These are phyloP conservation scores for Pseudomyrmex sp. DNA, from an alignment of 1,140 invertebrate species.

Conservation along the genomic window DNA sequence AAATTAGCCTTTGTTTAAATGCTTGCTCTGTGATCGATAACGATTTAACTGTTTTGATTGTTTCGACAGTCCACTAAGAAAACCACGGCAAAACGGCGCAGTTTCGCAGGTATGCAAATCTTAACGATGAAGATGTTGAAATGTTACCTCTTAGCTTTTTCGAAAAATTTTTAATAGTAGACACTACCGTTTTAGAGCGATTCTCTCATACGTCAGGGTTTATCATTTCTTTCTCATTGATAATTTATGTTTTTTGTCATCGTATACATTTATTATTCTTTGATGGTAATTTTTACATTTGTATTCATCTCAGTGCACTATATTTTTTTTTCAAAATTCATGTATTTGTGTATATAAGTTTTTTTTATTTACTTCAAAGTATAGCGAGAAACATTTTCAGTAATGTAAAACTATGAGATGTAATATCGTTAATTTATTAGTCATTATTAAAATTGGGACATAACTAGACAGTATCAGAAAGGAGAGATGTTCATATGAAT, in stretches of 20 bases:
- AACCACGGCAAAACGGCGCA: slow-evolving; percentile 82
- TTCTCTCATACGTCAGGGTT: slow-evolving; percentile 55
- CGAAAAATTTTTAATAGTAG: slow-evolving; percentile 65
- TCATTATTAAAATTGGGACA: slow-evolving; percentile 30
- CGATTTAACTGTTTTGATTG: slow-evolving; percentile 80
- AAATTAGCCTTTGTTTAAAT: slow-evolving; percentile 63
- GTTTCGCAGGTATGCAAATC: slow-evolving; percentile 83
- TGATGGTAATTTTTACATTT: slow-evolving; percentile 60
- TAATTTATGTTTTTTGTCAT: slow-evolving; percentile 60
- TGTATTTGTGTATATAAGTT: slow-evolving; percentile 33
- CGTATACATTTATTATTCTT: slow-evolving; percentile 46
- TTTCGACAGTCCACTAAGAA: slow-evolving; percentile 83
- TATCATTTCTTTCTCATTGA: slow-evolving; percentile 56
- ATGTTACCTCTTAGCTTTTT: slow-evolving; percentile 62
- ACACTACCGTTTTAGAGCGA: slow-evolving; percentile 46
- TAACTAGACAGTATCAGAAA: not conserved
- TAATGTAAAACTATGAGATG: not conserved
- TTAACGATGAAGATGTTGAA: slow-evolving; percentile 76
- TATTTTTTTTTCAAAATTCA: slow-evolving; percentile 31
- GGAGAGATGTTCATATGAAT: no score
- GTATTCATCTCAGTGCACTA: slow-evolving; percentile 58
- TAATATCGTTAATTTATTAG: slow-evolving; percentile 9
- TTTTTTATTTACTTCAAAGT: slow-evolving; percentile 40
- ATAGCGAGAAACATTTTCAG: not conserved
- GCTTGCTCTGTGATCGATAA: slow-evolving; percentile 75